Evolutionary conservation across 1,140 invertebrate species (phyloP), one percentile per base, ranked within the genome.

Genomic region (Sminthurinus signatus): DNA sequence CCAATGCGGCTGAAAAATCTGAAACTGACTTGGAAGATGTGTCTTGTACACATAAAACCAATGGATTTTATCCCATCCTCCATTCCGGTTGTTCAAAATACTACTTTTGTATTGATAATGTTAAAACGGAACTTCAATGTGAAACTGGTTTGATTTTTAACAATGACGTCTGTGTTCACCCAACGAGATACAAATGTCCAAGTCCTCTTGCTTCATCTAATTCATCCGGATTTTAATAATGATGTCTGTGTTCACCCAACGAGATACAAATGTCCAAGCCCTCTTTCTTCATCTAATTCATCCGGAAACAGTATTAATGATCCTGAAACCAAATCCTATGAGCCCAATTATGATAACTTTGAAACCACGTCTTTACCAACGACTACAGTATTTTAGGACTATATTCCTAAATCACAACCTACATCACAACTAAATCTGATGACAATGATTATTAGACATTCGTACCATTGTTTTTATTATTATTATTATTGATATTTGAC

Each of bases 51-150:
- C 76, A 76, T 1, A 76, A 80, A 43, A 64, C 76, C 1, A 80
- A 82, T 65, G 82, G 83, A 8, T 83, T 83, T 65, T 79, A 82
- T 66, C 75, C 78, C 0, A 79, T 82, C 63, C 67, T 78, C 10
- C 73, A 78, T 42, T 77, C 80, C 3, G 77, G 76, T 51, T 83
- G 82, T 68, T 73, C 76, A 63, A 82, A 80, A 74, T 84, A 79
- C 69, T 81, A 80, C 68, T 81, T 79, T 69, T 83, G 82, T 74
- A 76, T 80, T 52, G 76, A 80, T 32, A 77, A 78, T 2, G 78
- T 80, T 42, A 68, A 75, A 31, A 71, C 73, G 17, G 72, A 73
- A 27, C 69, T 75, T 25, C 65, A 62, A 52, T 79, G 78, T 56
- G 67, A 74, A 23, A 64, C 64, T n/a, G 74, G 72, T 8, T 62